These are phyloP conservation scores for Eupsittula cactorum DNA, from an alignment of 2,113 vertebrate genomes.

Conservation along the genomic window DNA sequence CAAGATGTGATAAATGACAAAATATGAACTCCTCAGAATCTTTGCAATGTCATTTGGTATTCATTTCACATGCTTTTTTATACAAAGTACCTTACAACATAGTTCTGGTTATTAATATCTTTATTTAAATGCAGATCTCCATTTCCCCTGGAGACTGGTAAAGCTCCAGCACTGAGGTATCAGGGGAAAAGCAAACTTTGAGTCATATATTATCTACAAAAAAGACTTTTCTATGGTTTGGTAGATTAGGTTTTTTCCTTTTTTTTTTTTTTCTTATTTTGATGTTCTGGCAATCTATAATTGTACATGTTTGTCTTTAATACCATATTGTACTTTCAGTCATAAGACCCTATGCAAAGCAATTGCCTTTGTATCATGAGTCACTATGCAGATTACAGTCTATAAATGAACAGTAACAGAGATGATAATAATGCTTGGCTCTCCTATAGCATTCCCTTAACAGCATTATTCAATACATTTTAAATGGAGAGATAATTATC, in stretches of 20 bases:
- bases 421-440: neutral
- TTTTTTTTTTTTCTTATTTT: neutral
- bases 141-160: slow-evolving; percentile 51
- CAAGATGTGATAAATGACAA: slow-evolving; percentile 48
- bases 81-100: slow-evolving; percentile 49
- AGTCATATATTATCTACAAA: slow-evolving; percentile 32
- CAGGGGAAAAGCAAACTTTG: slow-evolving; percentile 41
- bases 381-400: neutral
- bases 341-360: neutral
- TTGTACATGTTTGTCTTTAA: neutral
- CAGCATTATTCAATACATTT: neutral
- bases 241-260: neutral
- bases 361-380: neutral
- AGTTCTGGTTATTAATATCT: slow-evolving; percentile 68
- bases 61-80: slow-evolving; percentile 46
- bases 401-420: neutral
- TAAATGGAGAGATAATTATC: neutral
- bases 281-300: neutral
- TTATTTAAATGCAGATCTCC: slow-evolving; percentile 72
- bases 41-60: slow-evolving; percentile 32
- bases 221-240: neutral
- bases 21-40: slow-evolving; percentile 41
- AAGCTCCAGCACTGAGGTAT: slow-evolving; percentile 6
- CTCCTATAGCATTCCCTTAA: neutral
- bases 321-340: neutral